Evolutionary conservation across 2,113 vertebrate species (phyloP), one percentile per base, ranked within the genome.

Genomic region (Gadus macrocephalus): DNA sequence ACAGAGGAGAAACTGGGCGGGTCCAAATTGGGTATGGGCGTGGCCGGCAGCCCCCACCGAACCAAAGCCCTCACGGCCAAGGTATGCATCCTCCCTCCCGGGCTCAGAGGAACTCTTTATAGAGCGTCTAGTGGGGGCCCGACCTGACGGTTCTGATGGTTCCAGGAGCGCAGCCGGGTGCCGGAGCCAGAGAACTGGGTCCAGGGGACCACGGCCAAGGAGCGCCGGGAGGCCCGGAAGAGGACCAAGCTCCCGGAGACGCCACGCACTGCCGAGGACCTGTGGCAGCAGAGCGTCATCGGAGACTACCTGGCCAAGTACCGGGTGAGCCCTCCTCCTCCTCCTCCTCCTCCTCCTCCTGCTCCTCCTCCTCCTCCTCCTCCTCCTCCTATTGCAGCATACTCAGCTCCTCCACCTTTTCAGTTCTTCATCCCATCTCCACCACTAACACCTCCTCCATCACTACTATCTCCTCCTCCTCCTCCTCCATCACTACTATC

Each of bases 241-340:
- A 76, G 81, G 4, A 61, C 59, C 0, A 87, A 85, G 19, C 90
- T 93, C 31, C 93, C 92, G 0, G 92, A 93, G 68, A 91, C 91
- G 0, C 92, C 93, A 0, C 93, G 90, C 62, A 93, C 92, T 0
- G 89, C 93, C 0, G 92, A 93, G 59, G 91, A 93, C 70, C 92
- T 91, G 87, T 93, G 92, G 92, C 92, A 93, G 68, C 90, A 90
- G 78, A 92, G 90, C 0, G 91, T 93, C 62, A 89, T 92, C 1
- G 91, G 89, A 38, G 92, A 93, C 79, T 93, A 92, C 72, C 81
- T 93, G 76, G 86, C 86, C 1, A 93, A 92, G 76, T 92, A 90
- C 87, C 87, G 91, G 81, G 92, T 93, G 72, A 87, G 90, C 11
- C 4, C 15, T 28, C 5, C 27, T 17, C 7, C 59, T 12, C 59